Evolutionary conservation across 2,797 vertebrate species (phyloP), one percentile per base, ranked within the genome.

Genomic region (Neostethus bicornis): DNA sequence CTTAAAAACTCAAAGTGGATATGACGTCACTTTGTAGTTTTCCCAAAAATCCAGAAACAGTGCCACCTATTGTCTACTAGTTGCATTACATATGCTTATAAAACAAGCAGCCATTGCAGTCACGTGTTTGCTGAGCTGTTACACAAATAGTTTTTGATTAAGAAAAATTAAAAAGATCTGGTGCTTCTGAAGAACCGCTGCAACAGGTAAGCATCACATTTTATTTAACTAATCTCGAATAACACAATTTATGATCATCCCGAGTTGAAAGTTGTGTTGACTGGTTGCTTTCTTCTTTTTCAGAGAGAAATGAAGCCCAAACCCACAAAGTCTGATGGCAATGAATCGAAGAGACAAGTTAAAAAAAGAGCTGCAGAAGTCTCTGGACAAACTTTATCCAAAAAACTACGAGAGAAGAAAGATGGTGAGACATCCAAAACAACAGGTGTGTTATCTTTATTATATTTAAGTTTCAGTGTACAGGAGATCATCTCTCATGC

Each of bases 321-420:
- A 65, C 25, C 41, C 4, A 20, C 38, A 2, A 73, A 75, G 31
- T 53, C 77, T 10, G 54, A 53, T 9, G 51, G 47, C 9, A 8
- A 66, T 5, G 60, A 70, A 20, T 35, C 85, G 14, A 88, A 75
- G 35, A 43, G 51, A 10, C 76, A 70, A 45, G 48, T 46, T 20
- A 80, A 72, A 47, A 90, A 84, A 70, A 71, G 48, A 58, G 5
- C 42, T 0, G 63, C 34, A 2, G 60, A 68, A 1, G 66, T 60
- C 2, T 29, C 58, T 3, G 34, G 31, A 19, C 17, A 67, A 32
- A 66, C 82, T 8, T 54, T 74, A 1, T 62, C 81, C 32, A 87
- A 81, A 47, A 90, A 86, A 74, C 52, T 83, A n/a, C 78, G 71
- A 35, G 60, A 57, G 10, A 89, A 72, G 49, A 84, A 54, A 61